Base-by-base conservation (phyloP, 1,140 invertebrate species). In the Camponotus pennsylvanicus region DNA sequence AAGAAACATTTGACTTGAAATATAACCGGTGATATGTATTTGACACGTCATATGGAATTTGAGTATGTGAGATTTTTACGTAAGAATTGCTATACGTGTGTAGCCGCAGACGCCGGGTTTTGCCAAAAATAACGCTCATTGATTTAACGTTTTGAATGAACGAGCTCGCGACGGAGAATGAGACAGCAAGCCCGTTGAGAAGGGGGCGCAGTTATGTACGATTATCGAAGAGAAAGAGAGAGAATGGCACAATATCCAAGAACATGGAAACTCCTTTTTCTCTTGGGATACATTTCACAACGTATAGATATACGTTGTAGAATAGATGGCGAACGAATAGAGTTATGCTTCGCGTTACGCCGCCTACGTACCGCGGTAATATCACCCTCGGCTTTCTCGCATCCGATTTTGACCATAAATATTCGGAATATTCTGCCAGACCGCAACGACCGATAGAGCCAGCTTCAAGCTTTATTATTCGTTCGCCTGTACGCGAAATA, bases 61-160 rank as follows among this genome's bases (percentile, higher is more conserved):
- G 15, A 49, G 27, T 52, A 71, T 11, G 49, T 42, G 63, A 84
- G 18, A 82, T 55, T 52, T 66, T 66, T 66, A 45, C 59, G 73
- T 78, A 78, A 85, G 37, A 78, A 45, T 21, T 15, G 9, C 45
- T 40, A 45, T 57, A 71, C 27, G 15, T 40, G 37, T 71, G 57
- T 69, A 66, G 40, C 71, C 77, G 86, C 61, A 27, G 69, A 73
- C 79, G 86, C 37, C 59, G n/a, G 82, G 71, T 88, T 82, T 45
- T 55, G 86, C 91, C 89, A 88, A 92, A 93, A 93, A 93, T 93
- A 93, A 91, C 88, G 45, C 89, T 88, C 91, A 93, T 93, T 93
- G 92, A 92, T 93, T 92, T 92, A 76, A 66, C 86, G 59, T 91
- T 85, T 77, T 91, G 90, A 91, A 91, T 91, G 90, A 91, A 91